Evolutionary conservation across 1,140 invertebrate genomes (phyloP).

Genomic region (Achatina immaculata): DNA sequence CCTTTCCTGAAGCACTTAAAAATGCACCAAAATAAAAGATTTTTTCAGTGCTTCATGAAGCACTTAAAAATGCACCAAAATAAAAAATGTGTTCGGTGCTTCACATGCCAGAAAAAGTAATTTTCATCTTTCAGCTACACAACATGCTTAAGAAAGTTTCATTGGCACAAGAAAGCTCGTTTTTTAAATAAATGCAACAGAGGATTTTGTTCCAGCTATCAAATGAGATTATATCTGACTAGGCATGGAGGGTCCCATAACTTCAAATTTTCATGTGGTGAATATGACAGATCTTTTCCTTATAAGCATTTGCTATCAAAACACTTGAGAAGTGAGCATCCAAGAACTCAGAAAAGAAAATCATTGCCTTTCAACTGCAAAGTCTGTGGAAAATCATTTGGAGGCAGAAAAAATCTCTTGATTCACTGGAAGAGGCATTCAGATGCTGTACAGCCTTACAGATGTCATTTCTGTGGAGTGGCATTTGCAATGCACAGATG

Average conservation of each 20-base stretch:
- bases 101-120: neutral
- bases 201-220: neutral
- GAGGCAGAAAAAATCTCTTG: neutral
- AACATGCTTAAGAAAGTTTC: neutral
- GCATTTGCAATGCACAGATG: neutral
- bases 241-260: neutral
- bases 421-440: slow-evolving; percentile 1
- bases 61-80: neutral
- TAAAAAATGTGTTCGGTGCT: neutral
- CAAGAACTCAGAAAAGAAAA: neutral
- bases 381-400: neutral
- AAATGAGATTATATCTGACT: neutral
- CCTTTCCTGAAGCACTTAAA: neutral
- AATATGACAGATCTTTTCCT: neutral
- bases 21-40: neutral
- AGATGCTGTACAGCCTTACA: neutral
- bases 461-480: neutral
- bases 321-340: neutral
- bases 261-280: neutral
- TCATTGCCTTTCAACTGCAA: neutral
- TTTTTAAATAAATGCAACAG: neutral
- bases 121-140: neutral
- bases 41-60: neutral
- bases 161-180: neutral
- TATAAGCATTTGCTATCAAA: neutral